Base-by-base conservation (phyloP, 2,113 vertebrate genomes). In the Miniopterus natalensis region DNA sequence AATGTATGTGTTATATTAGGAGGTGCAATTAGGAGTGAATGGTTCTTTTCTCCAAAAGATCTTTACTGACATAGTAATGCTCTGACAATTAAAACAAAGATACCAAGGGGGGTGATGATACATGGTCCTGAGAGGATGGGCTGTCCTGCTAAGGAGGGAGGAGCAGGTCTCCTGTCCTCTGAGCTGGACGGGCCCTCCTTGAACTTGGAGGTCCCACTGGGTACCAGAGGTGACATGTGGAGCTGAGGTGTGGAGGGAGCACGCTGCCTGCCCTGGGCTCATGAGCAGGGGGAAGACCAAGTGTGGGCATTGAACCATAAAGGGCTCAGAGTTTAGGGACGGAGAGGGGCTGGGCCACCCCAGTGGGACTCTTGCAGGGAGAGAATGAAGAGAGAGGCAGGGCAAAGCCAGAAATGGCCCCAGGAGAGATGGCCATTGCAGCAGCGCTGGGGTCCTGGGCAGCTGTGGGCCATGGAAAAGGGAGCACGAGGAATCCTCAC, bases 1-100 rank as follows among this genome's bases (percentile, higher is more conserved):
- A 6, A 4, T 1, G 3, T 3, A 2, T 2, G 51, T 29, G 4
- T 23, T 5, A 5, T 9, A 1, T 1, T 14, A 36, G 47, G 47
- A 65, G 40, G 23, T 47, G 14, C 15, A 2, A 45, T 31, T 21
- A 59, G 51, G 10, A 27, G 49, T 0, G 15, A 61, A 6, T 1
- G 51, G 49, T 5, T 49, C 73, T 65, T 47, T 40, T 14, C 66
- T 74, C 5, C 18, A 17, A 47, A 73, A 2, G 0, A 20, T 20
- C 71, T 68, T 55, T 31, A 14, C 29, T 1, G 4, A 36, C 40
- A 8, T 0, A 18, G 36, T 15, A 4, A 7, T 2, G 11, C 23
- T 66, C 8, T 23, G 40, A 20, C n/a, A 18, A 8, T 21, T 5
- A 68, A 45, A 79, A 55, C 45, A 27, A 45, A 90, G 73, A 29